Base-by-base conservation (phyloP, 2,888 invertebrate species). In the Andrena haemorrhoa region DNA sequence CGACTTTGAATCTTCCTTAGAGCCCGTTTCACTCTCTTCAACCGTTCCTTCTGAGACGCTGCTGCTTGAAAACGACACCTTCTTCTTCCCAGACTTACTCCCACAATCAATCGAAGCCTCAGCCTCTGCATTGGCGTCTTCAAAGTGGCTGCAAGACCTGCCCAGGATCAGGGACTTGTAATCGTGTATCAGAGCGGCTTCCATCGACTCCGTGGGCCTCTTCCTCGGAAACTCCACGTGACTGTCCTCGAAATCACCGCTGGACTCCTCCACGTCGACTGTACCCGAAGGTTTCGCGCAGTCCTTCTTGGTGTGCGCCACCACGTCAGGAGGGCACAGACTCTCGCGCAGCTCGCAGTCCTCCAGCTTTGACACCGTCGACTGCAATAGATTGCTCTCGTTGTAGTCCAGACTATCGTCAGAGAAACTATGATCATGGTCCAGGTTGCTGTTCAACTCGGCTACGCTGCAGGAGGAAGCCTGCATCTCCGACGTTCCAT, bases 391-490 rank as follows among this genome's bases (percentile, higher is more conserved):
- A 16, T 73, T 74, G 10, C 65, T 79, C 33, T 79, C 75, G 47
- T 83, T 83, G 16, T 77, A 85, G 53, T 92, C 92, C 65, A 92
- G 78, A 78, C 92, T 92, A 68, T 92, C 92, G 41, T 92, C 92
- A 0, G 92, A 92, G 75, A 92, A 92, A 56, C 89, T 88, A 5
- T 88, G 76, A 31, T 92, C 92, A 5, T 82, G 82, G 5, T 89
- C 89, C 16, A 73, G 8, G 26, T 68, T 69, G n/a, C 63, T 63
- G 33, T 76, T 77, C 6, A 69, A 33, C 51, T 85, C 82, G 26
- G 66, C 33, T 23, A 4, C 41, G 0, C 12, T 6, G 0, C 3
- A 16, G 2, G 51, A 10, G 3, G 56, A 8, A 2, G 31, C 0
- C 16, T 53, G 61, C 20, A 6, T n/a, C 3, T 41, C 49, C 0